These are phyloP conservation scores for Scomber japonicus DNA, from an alignment of 2,113 vertebrate species.

Conservation along the genomic window DNA sequence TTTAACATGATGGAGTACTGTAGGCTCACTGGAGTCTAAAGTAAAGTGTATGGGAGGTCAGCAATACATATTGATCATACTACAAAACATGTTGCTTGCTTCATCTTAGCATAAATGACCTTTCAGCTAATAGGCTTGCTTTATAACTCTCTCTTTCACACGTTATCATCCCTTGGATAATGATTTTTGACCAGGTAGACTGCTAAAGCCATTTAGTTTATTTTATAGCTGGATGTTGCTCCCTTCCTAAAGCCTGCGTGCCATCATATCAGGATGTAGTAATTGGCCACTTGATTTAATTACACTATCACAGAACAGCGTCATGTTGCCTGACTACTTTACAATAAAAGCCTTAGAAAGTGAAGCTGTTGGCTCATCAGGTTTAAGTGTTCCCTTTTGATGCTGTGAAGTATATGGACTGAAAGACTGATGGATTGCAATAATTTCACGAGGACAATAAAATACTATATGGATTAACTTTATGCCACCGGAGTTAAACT, in stretches of 20 bases:
- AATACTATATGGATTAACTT: slow-evolving; percentile 44
- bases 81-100: background rate
- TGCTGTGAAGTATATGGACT: slow-evolving; percentile 30
- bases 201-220: background rate
- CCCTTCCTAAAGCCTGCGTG: background rate
- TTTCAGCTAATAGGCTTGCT: background rate
- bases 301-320: slow-evolving; percentile 35
- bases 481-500: slow-evolving; percentile 33
- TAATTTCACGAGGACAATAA: slow-evolving; percentile 39
- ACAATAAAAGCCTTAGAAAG: slow-evolving; percentile 37
- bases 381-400: slow-evolving; percentile 35
- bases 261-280: slow-evolving; percentile 4
- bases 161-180: background rate
- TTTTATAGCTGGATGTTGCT: background rate
- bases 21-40: background rate
- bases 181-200: slow-evolving; percentile 13
- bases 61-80: slow-evolving; percentile 9
- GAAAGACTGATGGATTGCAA: slow-evolving; percentile 19
- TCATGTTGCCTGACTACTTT: slow-evolving; percentile 8
- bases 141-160: background rate
- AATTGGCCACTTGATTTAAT: slow-evolving; percentile 50
- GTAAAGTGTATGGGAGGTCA: slow-evolving; percentile 3
- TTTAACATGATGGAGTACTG: background rate
- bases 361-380: slow-evolving; percentile 46
- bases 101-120: background rate